These are phyloP conservation scores for Drosophila sucinea DNA, from an alignment of 1,140 invertebrate species.

Conservation along the genomic window DNA sequence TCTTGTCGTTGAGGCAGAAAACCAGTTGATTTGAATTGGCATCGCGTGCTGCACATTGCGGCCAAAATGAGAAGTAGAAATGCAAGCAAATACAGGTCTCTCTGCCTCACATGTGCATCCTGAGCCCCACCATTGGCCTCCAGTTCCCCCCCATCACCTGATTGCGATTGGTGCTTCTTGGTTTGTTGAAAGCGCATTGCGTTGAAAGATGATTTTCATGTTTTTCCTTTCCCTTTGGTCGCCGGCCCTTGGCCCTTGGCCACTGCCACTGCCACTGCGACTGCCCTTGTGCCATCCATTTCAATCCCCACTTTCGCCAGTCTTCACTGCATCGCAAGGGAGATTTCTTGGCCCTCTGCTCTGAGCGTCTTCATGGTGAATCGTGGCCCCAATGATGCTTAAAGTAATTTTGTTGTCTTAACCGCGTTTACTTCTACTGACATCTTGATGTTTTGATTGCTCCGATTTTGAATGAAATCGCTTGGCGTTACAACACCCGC, in stretches of 20 bases:
- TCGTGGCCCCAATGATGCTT: constrained; percentile 67
- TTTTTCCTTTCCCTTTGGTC: constrained; percentile 59
- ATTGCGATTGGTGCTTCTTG: constrained; percentile 40
- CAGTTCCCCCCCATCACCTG: constrained; percentile 38
- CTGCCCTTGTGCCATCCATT: not conserved
- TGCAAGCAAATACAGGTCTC: constrained; percentile 27
- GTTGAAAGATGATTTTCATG: constrained; percentile 82
- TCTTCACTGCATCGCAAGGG: not conserved
- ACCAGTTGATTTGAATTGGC: constrained; percentile 59
- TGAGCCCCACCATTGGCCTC: constrained; percentile 6
- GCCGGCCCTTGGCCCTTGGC: constrained; percentile 16
- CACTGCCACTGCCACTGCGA: too few species aligned
- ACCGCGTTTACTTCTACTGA: constrained; percentile 65
- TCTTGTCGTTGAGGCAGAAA: constrained; percentile 35
- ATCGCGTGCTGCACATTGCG: constrained; percentile 49
- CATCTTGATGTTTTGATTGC: constrained; percentile 76
- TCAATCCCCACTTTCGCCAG: constrained; percentile 7
- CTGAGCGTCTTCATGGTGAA: constrained; percentile 32
- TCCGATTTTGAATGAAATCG: constrained; percentile 76
- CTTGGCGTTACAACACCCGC: constrained; percentile 54
- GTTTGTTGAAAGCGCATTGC: constrained; percentile 56
- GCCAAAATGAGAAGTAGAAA: constrained; percentile 65
- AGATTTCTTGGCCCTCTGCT: constrained; percentile 7
- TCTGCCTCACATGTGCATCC: constrained; percentile 39
- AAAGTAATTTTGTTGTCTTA: constrained; percentile 76